Conservation (phyloP, 2,888 invertebrate species). For the Phengaris arion region DNA sequence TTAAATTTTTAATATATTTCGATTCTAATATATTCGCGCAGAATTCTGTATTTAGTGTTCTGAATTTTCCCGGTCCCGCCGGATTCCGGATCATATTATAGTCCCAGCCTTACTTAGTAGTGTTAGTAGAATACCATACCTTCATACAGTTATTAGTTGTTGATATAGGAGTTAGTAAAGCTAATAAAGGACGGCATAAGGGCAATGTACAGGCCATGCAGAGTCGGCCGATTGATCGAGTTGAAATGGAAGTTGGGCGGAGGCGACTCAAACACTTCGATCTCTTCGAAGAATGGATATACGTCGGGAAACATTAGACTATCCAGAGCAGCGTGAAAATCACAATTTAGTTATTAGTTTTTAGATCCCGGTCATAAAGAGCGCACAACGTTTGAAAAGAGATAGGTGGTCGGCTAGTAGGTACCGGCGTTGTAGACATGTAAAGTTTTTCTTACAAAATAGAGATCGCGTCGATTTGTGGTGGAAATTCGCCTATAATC, state of each 20-base stretch:
- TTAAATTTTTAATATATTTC: too few species aligned
- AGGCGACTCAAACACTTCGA: conserved; percentile 60
- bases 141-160: conserved; percentile 32
- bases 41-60: too few species aligned
- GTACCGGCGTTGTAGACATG: too few species aligned
- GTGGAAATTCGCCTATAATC: too few species aligned
- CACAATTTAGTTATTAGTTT: background rate
- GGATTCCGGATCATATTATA: too few species aligned
- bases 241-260: conserved; percentile 57
- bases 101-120: background rate
- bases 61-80: too few species aligned
- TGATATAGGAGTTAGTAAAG: conserved; percentile 31
- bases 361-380: too few species aligned
- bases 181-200: conserved; percentile 40
- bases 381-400: too few species aligned
- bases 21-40: too few species aligned
- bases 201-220: conserved; percentile 32
- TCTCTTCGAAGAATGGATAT: conserved; percentile 64
- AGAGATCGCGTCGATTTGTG: too few species aligned
- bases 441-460: too few species aligned
- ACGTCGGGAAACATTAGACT: conserved; percentile 63
- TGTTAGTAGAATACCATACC: conserved; percentile 35
- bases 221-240: conserved; percentile 36
- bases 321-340: conserved; percentile 61
- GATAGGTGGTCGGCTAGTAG: too few species aligned